A percentile compares a stretch with the other conserved stretches of the same genome.
Evolutionary conservation across 2,797 vertebrate genomes (phyloP).

Genomic region (Dipus sagitta): DNA sequence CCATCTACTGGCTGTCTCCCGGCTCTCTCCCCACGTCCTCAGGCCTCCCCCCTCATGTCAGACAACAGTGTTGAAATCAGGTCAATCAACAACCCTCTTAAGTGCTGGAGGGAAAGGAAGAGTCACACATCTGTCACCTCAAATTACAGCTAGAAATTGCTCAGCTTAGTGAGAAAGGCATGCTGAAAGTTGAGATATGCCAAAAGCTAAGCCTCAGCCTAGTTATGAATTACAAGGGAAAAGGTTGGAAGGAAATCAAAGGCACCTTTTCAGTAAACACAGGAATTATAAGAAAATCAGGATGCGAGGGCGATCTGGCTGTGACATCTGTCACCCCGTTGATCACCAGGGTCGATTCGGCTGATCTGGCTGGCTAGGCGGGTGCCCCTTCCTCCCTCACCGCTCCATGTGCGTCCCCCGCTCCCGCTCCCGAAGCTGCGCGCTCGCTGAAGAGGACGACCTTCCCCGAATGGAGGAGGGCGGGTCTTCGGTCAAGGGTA

Average conservation of each 20-base stretch:
- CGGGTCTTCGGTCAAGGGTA: no score
- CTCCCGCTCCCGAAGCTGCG: no score
- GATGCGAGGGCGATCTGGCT: no score
- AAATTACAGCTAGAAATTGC: neutral
- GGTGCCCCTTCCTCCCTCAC: no score
- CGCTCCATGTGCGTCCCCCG: no score
- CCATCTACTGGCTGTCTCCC: neutral
- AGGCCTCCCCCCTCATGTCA: neutral
- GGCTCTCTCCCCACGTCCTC: neutral
- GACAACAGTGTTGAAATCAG: slow-evolving; percentile 1
- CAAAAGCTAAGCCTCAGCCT: neutral
- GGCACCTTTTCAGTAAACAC: neutral
- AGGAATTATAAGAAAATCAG: neutral
- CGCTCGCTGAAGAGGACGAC: neutral
- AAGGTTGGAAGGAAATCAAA: neutral
- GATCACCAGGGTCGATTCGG: no score
- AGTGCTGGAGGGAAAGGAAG: neutral
- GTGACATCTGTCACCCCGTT: no score
- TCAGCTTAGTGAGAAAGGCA: neutral
- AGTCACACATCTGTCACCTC: neutral
- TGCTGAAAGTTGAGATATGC: neutral
- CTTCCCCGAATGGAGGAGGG: no score
- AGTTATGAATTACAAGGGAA: neutral
- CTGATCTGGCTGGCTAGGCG: no score
- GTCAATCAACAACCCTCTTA: neutral